Evolutionary conservation across 2,888 invertebrate species (phyloP).

Genomic region (Chironomus riparius): DNA sequence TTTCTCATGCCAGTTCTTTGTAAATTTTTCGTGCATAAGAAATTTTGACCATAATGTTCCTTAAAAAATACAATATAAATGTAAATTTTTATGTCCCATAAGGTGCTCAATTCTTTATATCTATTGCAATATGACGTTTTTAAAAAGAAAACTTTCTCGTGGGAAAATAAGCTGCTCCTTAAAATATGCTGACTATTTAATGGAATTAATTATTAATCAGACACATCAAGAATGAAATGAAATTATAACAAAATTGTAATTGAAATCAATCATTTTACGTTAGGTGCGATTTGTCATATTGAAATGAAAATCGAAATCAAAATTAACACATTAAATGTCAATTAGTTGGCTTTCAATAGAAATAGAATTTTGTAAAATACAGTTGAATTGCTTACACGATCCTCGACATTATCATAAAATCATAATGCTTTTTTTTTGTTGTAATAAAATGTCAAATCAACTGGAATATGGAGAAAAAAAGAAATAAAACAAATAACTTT

Average conservation of each 20-base stretch:
- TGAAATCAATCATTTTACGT: slow-evolving; percentile 13
- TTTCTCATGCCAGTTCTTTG: slow-evolving; percentile 15
- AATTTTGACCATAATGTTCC: slow-evolving; percentile 10
- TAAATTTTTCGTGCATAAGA: neutral
- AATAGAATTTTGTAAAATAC: neutral
- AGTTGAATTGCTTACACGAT: neutral
- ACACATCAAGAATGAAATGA: neutral
- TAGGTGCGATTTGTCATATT: slow-evolving; percentile 21
- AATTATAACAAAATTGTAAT: neutral
- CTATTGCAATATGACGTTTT: too few relatives aligned
- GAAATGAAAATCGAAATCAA: neutral
- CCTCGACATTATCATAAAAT: neutral
- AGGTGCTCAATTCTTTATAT: too few relatives aligned
- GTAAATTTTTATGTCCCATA: neutral
- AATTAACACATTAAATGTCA: slow-evolving; percentile 26
- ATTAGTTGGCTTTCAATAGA: neutral
- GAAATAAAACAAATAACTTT: neutral
- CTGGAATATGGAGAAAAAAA: neutral
- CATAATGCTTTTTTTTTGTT: neutral
- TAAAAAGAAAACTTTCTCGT: neutral
- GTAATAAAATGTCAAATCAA: too few relatives aligned
- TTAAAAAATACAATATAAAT: neutral
- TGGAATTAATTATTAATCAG: too few relatives aligned
- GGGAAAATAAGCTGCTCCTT: neutral
- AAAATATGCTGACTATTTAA: neutral